phyloP scores from a whole-genome alignment of 2,888 invertebrate genomes.

The Morpho helenor region DNA sequence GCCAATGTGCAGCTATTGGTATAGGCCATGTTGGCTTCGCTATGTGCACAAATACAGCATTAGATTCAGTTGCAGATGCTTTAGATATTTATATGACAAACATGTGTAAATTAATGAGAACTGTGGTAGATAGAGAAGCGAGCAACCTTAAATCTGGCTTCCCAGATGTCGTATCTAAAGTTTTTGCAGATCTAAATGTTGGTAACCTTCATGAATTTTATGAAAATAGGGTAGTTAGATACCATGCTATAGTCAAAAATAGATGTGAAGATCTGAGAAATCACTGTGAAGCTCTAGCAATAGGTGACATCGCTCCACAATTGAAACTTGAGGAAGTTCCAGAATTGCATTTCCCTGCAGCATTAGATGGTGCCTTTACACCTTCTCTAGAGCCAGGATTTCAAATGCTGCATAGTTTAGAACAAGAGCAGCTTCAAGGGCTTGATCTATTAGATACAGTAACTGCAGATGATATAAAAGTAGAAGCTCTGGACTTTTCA shows the following conservation, averaged over 20 bases:
- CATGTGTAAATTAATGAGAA: conserved; percentile 64
- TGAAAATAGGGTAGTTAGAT: conserved; percentile 57
- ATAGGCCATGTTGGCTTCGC: conserved; percentile 63
- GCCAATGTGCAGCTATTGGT: conserved; percentile 68
- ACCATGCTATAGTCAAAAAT: conserved; percentile 57
- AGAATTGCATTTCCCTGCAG: conserved; percentile 75
- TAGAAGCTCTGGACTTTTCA: conserved; percentile 65
- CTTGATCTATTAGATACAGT: conserved; percentile 64
- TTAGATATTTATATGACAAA: conserved; percentile 64
- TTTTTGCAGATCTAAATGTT: conserved; percentile 64
- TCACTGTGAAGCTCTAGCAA: conserved; percentile 54
- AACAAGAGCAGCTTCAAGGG: conserved; percentile 77
- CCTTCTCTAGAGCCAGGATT: conserved; percentile 82
- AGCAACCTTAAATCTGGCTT: conserved; percentile 61
- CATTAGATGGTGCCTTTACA: conserved; percentile 70
- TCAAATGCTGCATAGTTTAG: conserved; percentile 82
- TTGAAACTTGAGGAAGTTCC: conserved; percentile 73
- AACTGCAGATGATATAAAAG: conserved; percentile 60
- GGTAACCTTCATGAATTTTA: conserved; percentile 67
- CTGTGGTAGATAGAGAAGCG: conserved; percentile 63
- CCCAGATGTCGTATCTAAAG: conserved; percentile 69
- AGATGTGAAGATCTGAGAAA: conserved; percentile 50
- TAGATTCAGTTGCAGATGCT: conserved; percentile 59
- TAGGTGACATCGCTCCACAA: conserved; percentile 58
- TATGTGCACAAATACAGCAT: conserved; percentile 58